These are phyloP conservation scores for Hymenochirus boettgeri DNA, from an alignment of 2,113 vertebrate genomes.

Conservation along the genomic window DNA sequence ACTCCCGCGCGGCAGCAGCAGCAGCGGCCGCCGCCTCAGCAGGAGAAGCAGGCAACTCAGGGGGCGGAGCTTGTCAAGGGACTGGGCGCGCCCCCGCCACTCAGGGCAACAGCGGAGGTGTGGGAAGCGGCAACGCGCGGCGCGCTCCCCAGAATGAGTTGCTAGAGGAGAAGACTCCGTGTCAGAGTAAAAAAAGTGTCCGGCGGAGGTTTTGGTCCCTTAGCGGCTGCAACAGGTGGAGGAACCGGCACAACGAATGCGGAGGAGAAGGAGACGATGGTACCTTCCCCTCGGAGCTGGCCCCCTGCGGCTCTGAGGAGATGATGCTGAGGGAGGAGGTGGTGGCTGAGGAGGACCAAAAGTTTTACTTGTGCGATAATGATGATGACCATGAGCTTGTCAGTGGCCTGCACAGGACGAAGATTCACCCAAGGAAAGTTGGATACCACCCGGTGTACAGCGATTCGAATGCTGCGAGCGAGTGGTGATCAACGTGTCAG, in stretches of 20 bases:
- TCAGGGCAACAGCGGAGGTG: conserved; percentile 60
- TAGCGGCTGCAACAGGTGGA: conserved; percentile 34
- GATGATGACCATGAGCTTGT: conserved; percentile 71
- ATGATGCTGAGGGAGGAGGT: conserved; percentile 85
- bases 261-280: conserved; percentile 50
- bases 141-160: neutral
- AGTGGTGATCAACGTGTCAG: conserved; percentile 95
- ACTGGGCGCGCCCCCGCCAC: conserved; percentile 28
- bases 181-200: conserved; percentile 46
- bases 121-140: conserved; percentile 65
- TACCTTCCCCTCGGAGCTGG: conserved; percentile 82
- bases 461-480: conserved; percentile 89
- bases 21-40: conserved; percentile 60
- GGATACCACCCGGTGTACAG: conserved; percentile 82
- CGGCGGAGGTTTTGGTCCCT: conserved; percentile 26
- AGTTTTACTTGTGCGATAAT: conserved; percentile 37
- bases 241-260: conserved; percentile 44
- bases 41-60: conserved; percentile 45
- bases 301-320: conserved; percentile 90
- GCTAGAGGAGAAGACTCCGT: conserved; percentile 44
- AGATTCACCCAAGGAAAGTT: conserved; percentile 67
- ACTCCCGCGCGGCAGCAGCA: conserved; percentile 70
- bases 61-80: conserved; percentile 9
- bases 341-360: conserved; percentile 77
- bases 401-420: conserved; percentile 68